Evolutionary conservation across 1,140 invertebrate genomes (phyloP).

Genomic region (Pogonus chalceus): DNA sequence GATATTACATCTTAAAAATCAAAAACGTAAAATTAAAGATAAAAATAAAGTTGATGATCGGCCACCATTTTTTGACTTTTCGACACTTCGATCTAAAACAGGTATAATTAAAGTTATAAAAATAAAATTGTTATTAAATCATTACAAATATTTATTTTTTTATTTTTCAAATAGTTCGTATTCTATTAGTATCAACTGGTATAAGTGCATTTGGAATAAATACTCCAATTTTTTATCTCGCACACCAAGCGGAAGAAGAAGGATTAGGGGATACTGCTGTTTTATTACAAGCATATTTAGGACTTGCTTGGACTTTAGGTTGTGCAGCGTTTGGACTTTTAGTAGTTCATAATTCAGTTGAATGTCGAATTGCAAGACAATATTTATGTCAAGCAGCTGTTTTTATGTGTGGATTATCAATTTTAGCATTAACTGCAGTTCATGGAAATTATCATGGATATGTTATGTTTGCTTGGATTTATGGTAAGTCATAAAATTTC

Average conservation of each 20-base stretch:
- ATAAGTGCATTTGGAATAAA: conserved; percentile 71
- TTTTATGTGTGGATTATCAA: conserved; percentile 68
- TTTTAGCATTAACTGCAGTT: conserved; percentile 72
- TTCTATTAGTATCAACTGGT: conserved; percentile 68
- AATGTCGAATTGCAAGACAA: conserved; percentile 76
- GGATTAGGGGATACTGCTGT: conserved; percentile 58
- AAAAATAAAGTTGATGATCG: conserved; percentile 64
- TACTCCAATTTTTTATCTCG: conserved; percentile 77
- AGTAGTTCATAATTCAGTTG: conserved; percentile 69
- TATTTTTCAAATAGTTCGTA: no score
- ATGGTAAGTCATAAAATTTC: conserved; percentile 46
- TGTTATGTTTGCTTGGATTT: conserved; percentile 75
- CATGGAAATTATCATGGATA: conserved; percentile 68
- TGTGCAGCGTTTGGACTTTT: conserved; percentile 71
- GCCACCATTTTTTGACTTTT: conserved; percentile 77
- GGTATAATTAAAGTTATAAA: no score
- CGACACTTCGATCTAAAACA: conserved; percentile 71
- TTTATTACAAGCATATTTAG: conserved; percentile 67
- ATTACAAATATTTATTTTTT: no score
- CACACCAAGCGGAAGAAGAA: conserved; percentile 65
- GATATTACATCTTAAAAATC: conserved; percentile 83
- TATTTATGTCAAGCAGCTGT: conserved; percentile 70
- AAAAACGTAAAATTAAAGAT: conserved; percentile 74
- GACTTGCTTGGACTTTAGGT: conserved; percentile 72
- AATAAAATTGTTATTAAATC: no score